Evolutionary conservation across 2,888 invertebrate genomes (phyloP).

Genomic region (Harmothoe impar): DNA sequence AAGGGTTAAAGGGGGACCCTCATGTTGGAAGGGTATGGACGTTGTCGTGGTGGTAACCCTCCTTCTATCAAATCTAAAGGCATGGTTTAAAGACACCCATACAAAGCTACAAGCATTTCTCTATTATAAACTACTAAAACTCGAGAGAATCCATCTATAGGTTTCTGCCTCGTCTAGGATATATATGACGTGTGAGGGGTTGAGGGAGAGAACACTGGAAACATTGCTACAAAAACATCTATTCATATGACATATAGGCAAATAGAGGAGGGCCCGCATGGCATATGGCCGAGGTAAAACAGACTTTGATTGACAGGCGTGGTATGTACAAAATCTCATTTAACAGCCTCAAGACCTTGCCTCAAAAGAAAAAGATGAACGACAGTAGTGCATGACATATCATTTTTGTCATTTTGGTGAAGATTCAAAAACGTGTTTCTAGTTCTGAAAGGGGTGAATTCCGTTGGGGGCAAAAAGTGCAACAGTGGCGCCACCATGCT

Average conservation of each 20-base stretch:
- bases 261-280: background rate
- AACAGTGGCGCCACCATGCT: constrained; percentile 1
- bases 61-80: too few relatives aligned
- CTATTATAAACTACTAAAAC: too few relatives aligned
- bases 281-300: background rate
- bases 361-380: background rate
- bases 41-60: constrained; percentile 28
- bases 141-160: too few relatives aligned
- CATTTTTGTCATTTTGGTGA: background rate
- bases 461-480: background rate
- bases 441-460: background rate
- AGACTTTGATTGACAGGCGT: constrained; percentile 6
- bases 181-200: too few relatives aligned
- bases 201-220: too few relatives aligned
- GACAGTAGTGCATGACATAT: background rate
- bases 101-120: too few relatives aligned
- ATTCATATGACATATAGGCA: too few relatives aligned
- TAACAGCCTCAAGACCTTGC: background rate
- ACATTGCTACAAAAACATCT: too few relatives aligned
- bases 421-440: background rate
- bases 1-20: background rate
- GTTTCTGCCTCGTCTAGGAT: too few relatives aligned
- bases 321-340: constrained; percentile 13
- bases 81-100: too few relatives aligned
- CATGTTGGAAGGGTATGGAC: background rate